Evolutionary conservation across 2,888 invertebrate genomes (phyloP), one percentile per base, ranked within the genome.

Genomic region (Caenorhabditis sinica): DNA sequence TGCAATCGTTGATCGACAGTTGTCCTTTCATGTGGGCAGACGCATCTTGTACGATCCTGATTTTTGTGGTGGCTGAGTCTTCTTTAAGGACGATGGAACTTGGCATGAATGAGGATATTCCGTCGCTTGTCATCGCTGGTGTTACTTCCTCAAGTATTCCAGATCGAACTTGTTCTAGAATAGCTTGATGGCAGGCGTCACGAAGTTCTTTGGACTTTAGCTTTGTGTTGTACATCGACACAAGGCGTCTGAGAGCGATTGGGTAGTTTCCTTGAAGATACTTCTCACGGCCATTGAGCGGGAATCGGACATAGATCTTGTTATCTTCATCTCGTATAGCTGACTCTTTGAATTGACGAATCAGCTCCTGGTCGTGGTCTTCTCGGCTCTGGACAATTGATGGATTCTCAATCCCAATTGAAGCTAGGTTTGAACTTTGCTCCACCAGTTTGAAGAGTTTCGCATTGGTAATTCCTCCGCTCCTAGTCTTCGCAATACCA

Each of bases 21-120:
- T n/a, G n/a, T n/a, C n/a, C n/a, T n/a, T n/a, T n/a, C n/a, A n/a
- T n/a, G n/a, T n/a, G n/a, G n/a, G n/a, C n/a, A n/a, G n/a, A n/a
- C n/a, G n/a, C n/a, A n/a, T n/a, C n/a, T n/a, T n/a, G n/a, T n/a
- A n/a, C n/a, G n/a, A n/a, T n/a, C n/a, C n/a, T n/a, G n/a, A n/a
- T n/a, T n/a, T n/a, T n/a, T n/a, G n/a, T n/a, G n/a, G n/a, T n/a
- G n/a, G n/a, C n/a, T n/a, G n/a, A n/a, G n/a, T n/a, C n/a, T n/a
- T n/a, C n/a, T n/a, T n/a, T n/a, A n/a, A 0, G 87, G 87, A 33
- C 82, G 79, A 65, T 80, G 84, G 33, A 63, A 73, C 2, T 20
- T 15, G 2, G 53, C 53, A 13, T 15, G 23, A 20, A 9, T 11
- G 0, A 36, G 5, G 33, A 36, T 36, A 36, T 36, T 36, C 33